These are phyloP conservation scores for Mamestra configurata DNA, from an alignment of 1,140 invertebrate genomes.

Conservation along the genomic window DNA sequence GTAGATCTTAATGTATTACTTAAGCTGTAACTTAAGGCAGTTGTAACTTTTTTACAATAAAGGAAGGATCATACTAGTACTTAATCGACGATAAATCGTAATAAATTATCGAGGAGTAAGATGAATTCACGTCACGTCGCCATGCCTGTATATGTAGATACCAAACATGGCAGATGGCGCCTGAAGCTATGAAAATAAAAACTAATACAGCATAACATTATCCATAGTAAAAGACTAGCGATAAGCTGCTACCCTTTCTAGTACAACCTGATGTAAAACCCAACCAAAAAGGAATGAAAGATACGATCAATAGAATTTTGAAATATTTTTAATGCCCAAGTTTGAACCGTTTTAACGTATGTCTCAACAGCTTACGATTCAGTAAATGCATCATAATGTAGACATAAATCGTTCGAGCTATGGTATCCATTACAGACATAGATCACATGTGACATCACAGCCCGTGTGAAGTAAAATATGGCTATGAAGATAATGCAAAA, in stretches of 20 bases:
- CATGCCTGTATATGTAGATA: conserved; percentile 20
- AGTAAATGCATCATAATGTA: conserved; percentile 31
- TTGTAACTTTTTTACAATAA: conserved; percentile 16
- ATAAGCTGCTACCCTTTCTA: conserved; percentile 1
- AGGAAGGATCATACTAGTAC: conserved; percentile 15
- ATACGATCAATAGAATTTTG: conserved; percentile 19
- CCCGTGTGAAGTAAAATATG: conserved; percentile 35
- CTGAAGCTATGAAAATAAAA: conserved; percentile 31
- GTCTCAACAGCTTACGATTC: conserved; percentile 5
- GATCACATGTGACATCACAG: conserved; percentile 29
- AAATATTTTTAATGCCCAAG: conserved; percentile 34
- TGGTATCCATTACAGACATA: conserved; percentile 38
- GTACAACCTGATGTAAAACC: background rate
- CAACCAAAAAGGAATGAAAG: conserved; percentile 17
- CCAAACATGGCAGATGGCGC: conserved; percentile 27
- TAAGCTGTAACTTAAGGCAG: conserved; percentile 5
- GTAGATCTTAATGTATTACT: background rate
- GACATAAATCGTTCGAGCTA: conserved; percentile 31
- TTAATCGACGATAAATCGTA: conserved; percentile 18
- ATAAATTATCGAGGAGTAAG: conserved; percentile 22
- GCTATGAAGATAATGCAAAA: conserved; percentile 22
- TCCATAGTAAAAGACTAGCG: conserved; percentile 3
- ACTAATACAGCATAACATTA: conserved; percentile 21
- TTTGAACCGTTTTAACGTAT: background rate
- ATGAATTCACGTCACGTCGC: conserved; percentile 23